These are phyloP conservation scores for Xenopus petersii DNA, from an alignment of 2,797 vertebrate species.

Conservation along the genomic window DNA sequence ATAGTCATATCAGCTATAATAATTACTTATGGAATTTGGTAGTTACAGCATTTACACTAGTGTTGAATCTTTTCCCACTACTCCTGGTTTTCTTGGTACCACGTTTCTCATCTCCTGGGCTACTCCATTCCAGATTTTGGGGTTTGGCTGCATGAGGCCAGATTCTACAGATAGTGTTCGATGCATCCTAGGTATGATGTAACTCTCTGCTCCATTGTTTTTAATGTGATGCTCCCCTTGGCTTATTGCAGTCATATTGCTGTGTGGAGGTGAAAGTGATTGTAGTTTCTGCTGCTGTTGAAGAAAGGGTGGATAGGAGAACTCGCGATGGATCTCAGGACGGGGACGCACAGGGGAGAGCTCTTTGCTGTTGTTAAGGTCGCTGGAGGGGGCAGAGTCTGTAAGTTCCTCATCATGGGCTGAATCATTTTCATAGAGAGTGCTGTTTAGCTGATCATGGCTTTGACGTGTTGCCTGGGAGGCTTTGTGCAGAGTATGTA, in stretches of 20 bases:
- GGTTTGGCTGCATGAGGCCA: constrained; percentile 66
- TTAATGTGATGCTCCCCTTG: constrained; percentile 53
- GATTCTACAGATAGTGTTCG: constrained; percentile 71
- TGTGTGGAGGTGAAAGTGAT: constrained; percentile 49
- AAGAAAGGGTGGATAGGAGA: constrained; percentile 63
- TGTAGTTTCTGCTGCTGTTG: constrained; percentile 58
- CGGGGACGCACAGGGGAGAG: constrained; percentile 59
- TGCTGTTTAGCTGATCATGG: constrained; percentile 55
- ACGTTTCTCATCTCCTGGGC: constrained; percentile 80
- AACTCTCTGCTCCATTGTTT: constrained; percentile 57
- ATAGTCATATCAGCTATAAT: no score
- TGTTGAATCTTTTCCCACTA: constrained; percentile 81
- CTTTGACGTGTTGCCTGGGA: constrained; percentile 53
- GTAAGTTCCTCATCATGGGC: constrained; percentile 48
- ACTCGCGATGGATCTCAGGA: constrained; percentile 68
- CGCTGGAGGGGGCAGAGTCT: constrained; percentile 49
- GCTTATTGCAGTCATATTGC: constrained; percentile 56
- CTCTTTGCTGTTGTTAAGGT: constrained; percentile 61
- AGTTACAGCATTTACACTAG: constrained; percentile 61
- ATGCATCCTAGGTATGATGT: constrained; percentile 63
- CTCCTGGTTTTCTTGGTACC: constrained; percentile 66
- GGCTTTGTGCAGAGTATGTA: constrained; percentile 72
- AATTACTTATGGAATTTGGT: no score
- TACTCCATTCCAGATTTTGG: constrained; percentile 77
- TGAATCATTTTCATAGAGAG: constrained; percentile 73